These are phyloP conservation scores for Notodonta ziczac DNA, from an alignment of 2,888 invertebrate genomes.

Conservation along the genomic window DNA sequence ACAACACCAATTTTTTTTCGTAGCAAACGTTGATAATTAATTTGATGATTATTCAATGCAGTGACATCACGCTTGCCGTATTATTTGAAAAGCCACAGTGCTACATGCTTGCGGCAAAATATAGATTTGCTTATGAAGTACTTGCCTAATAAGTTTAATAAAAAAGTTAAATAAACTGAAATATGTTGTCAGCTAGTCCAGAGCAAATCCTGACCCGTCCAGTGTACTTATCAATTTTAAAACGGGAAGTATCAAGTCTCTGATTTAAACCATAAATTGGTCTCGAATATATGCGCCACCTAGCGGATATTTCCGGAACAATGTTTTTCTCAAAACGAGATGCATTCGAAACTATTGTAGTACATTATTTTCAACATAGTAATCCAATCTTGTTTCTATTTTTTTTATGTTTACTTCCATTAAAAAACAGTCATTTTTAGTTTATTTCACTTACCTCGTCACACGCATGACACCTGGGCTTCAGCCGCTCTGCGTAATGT, in stretches of 20 bases:
- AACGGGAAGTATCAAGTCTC: too few species aligned
- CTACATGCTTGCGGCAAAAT: conserved; percentile 4
- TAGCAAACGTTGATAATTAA: conserved; percentile 17
- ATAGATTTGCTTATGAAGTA: neutral
- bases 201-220: too few species aligned
- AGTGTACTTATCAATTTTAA: too few species aligned
- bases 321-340: neutral
- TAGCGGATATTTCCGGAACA: neutral
- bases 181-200: too few species aligned
- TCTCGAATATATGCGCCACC: neutral
- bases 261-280: too few species aligned
- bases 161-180: too few species aligned
- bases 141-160: too few species aligned
- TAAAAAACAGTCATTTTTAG: conserved; percentile 1
- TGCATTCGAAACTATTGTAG: too few species aligned
- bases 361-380: too few species aligned
- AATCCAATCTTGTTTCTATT: too few species aligned
- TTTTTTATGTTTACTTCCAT: too few species aligned
- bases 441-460: conserved; percentile 94
- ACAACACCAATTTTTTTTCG: conserved; percentile 31
- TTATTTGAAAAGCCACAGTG: conserved; percentile 2
- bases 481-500: conserved; percentile 98
- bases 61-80: too few species aligned
- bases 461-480: conserved; percentile 98
- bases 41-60: conserved; percentile 14